Evolutionary conservation across 1,140 invertebrate genomes (phyloP), one percentile per base, ranked within the genome.

Genomic region (Neodiprion virginianus): DNA sequence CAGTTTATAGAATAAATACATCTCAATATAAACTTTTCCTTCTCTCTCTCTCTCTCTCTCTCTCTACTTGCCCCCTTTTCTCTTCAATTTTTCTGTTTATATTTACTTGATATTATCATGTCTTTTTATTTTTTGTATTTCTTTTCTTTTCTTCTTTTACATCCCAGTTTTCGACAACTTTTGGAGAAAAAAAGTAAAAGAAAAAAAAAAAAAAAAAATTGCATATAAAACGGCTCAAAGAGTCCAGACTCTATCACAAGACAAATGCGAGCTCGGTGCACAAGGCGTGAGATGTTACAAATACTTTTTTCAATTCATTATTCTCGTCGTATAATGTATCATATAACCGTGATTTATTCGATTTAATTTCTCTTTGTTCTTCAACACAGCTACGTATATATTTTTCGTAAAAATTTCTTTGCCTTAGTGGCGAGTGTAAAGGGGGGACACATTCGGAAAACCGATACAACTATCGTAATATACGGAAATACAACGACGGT

Each of bases 181-280:
- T 69, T 14, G 61, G 17, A 65, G 67, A 70, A 21, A 17, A 50
- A 21, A n/a, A 66, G 71, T n/a, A 48, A 70, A 71, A 40, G 48
- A 10, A 71, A 66, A 71, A 53, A 49, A 17, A 28, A n/a, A 28
- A 28, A 40, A 40, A 40, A 40, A 40, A 40, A 40, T 5, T 40
- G 28, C 28, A 40, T 40, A 40, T 40, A 40, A 40, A 40, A 40
- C 28, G 28, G 28, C 28, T 40, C 5, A 40, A 74, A 79, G 71
- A 84, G 86, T 88, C 87, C 86, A 88, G 86, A 85, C 86, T 88
- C 78, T 88, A 88, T 88, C 87, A 88, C 87, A 88, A 88, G 84
- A 83, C 83, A 83, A 77, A 83, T 86, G 82, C 84, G 85, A 87
- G 86, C 80, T 84, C 84, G 28, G 1, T 40, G 28, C 28, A 40